Evolutionary conservation across 2,113 vertebrate genomes (phyloP), one percentile per base, ranked within the genome.

Genomic region (Henicopernis longicauda): DNA sequence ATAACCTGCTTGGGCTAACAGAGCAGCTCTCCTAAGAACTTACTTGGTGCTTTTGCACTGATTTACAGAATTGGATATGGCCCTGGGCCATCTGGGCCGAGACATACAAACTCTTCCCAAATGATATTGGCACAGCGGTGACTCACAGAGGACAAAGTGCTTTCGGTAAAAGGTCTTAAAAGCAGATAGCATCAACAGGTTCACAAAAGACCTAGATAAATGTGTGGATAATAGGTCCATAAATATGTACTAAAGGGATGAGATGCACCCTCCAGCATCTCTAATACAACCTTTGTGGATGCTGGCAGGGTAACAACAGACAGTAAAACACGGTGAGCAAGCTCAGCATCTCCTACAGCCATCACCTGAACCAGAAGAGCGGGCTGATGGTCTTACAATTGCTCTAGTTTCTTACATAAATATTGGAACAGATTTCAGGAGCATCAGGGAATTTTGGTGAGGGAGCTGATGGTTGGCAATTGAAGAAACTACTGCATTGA

Each of bases 271-370:
- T 82, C 8, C 34, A 79, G 57, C 49, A 47, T 6, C 57, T 42
- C 47, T n/a, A 76, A 52, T 13, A 22, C 31, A 61, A 23, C 9
- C 16, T 34, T 6, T 31, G 73, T 16, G 40, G 26, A 57, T 44
- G 42, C 47, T 77, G 78, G 14, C 21, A 65, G 40, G 32, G 26
- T 45, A 69, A 38, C 16, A 80, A 40, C 9, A 57, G 78, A 34
- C 38, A 82, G 31, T 11, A 57, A 92, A 87, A 34, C 3, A 17
- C 0, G 0, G 55, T 0, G 0, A 86, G 44, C 0, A 3, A 54
- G 16, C 26, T 50, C 63, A 38, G 63, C 22, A 50, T 16, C 23
- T 79, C n/a, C 66, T 62, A 6, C 32, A 40, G 80, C 36, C 57
- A 36, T 23, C 62, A 72, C 0, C 11, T 3, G 63, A 59, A 69